Percentiles rank a stretch among this genome's conserved stretches.
Conservation (phyloP, 2,888 invertebrate genomes). For the Leptura quadrifasciata region DNA sequence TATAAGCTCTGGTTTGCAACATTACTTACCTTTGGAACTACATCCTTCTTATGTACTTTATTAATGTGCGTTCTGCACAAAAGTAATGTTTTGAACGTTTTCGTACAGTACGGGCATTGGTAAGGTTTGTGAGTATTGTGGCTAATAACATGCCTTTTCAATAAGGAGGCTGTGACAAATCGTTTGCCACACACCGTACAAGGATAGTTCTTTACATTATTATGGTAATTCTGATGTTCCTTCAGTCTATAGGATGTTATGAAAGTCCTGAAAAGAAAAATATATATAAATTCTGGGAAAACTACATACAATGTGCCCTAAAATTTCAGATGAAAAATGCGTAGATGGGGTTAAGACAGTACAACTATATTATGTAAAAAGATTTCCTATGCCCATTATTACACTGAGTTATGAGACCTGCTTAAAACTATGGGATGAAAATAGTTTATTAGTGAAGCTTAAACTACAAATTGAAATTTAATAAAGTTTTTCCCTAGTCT, state of each 20-base stretch:
- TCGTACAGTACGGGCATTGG: slow-evolving; percentile 79
- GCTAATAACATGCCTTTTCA: slow-evolving; percentile 70
- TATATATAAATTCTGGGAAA: no score
- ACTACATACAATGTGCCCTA: no score
- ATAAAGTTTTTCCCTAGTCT: no score
- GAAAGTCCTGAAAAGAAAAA: slow-evolving; percentile 63
- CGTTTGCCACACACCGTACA: slow-evolving; percentile 71
- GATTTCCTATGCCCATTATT: no score
- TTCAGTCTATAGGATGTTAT: slow-evolving; percentile 63
- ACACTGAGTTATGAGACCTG: no score
- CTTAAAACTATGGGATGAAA: no score
- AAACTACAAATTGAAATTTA: no score
- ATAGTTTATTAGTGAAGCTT: no score
- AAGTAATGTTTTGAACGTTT: slow-evolving; percentile 77
- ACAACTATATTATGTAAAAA: no score
- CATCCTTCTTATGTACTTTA: slow-evolving; percentile 75
- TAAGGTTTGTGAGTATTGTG: slow-evolving; percentile 74
- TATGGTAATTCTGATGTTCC: slow-evolving; percentile 69
- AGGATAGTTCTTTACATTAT: slow-evolving; percentile 66
- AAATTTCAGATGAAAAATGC: no score
- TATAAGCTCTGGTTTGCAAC: no score
- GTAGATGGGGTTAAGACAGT: no score
- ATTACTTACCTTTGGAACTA: slow-evolving; percentile 35
- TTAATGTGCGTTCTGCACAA: slow-evolving; percentile 81
- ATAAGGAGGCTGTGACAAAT: slow-evolving; percentile 68